Percentiles rank a stretch among this genome's conserved stretches.
phyloP scores from a whole-genome alignment of 1,140 invertebrate species.

The Pogonognathellus flavescens region DNA sequence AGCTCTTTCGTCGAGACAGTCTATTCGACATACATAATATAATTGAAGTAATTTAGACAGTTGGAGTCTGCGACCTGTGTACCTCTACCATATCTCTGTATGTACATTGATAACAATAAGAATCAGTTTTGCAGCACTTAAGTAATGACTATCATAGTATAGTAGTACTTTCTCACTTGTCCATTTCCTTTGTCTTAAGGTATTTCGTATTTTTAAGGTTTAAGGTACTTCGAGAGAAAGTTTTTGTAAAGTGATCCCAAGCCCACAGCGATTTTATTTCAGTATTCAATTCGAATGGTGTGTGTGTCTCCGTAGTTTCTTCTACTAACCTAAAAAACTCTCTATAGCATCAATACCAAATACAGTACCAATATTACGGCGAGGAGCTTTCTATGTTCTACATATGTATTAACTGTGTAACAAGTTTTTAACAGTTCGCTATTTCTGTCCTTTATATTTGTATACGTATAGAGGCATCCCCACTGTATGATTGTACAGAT shows the following conservation, averaged over 20 bases:
- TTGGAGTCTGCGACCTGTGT: too few species aligned
- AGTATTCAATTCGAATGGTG: conserved; percentile 1
- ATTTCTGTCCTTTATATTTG: too few species aligned
- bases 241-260: conserved; percentile 26
- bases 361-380: too few species aligned
- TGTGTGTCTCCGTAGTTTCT: neutral
- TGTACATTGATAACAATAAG: neutral
- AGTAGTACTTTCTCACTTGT: neutral
- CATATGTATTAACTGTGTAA: too few species aligned
- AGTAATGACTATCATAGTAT: neutral
- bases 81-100: neutral
- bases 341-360: neutral
- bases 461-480: too few species aligned
- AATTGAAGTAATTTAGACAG: neutral
- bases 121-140: neutral
- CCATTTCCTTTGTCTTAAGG: neutral
- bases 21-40: neutral
- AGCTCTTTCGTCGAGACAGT: conserved; percentile 22
- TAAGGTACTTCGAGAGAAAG: conserved; percentile 32
- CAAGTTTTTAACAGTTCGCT: too few species aligned
- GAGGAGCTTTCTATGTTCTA: neutral
- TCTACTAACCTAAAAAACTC: neutral
- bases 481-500: too few species aligned
- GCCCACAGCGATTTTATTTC: conserved; percentile 2
- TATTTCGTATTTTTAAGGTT: neutral